Conservation (phyloP, 2,797 vertebrate genomes). For the Yasuhikotakia modesta region DNA sequence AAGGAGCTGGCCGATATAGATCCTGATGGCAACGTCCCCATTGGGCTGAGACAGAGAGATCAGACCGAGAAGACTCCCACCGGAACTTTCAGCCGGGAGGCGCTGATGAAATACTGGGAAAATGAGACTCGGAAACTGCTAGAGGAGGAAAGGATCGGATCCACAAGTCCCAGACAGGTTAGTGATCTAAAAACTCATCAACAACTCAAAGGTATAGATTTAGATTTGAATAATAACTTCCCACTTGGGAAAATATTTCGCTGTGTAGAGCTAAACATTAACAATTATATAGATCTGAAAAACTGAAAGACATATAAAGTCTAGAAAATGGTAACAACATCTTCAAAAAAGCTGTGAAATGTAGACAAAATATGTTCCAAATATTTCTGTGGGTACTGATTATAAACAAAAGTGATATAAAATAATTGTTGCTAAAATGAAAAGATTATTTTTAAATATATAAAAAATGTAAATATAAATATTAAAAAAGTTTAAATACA, state of each 20-base stretch:
- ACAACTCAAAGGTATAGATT: background rate
- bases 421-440: background rate
- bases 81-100: slow-evolving; percentile 91
- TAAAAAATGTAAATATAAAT: too few species aligned
- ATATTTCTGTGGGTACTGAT: too few species aligned
- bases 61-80: slow-evolving; percentile 93
- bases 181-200: slow-evolving; percentile 54
- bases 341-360: background rate
- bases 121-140: slow-evolving; percentile 88
- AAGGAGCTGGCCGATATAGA: slow-evolving; percentile 92
- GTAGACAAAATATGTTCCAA: background rate
- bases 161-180: slow-evolving; percentile 69
- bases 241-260: background rate
- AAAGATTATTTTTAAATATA: background rate
- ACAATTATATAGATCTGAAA: background rate
- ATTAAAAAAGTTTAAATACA: too few species aligned
- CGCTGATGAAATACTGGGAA: slow-evolving; percentile 95
- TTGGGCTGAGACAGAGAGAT: slow-evolving; percentile 91
- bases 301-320: background rate
- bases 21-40: slow-evolving; percentile 86
- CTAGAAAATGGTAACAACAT: background rate
- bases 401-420: background rate
- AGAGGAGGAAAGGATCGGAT: slow-evolving; percentile 82
- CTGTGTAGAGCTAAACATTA: background rate
- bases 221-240: background rate